These are phyloP conservation scores for Acropora yongei DNA, from an alignment of 64 coral and sea anemone genomes.

Conservation along the genomic window DNA sequence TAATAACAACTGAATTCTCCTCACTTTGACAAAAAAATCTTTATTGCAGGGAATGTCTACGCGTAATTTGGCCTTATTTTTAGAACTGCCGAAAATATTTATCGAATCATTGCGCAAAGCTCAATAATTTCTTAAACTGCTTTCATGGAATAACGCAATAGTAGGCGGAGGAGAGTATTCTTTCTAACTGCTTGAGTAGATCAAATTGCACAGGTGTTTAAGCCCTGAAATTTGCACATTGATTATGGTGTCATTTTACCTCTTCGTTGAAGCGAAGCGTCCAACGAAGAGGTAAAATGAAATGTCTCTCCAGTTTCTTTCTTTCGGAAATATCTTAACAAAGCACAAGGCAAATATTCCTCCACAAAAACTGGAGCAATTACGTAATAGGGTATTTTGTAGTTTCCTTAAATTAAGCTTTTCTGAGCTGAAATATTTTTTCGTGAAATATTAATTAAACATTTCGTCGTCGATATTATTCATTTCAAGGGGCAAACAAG, in stretches of 20 bases:
- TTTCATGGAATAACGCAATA: not conserved
- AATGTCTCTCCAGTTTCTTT: not conserved
- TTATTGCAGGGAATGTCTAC: not conserved
- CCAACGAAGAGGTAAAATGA: too few species aligned
- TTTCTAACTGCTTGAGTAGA: not conserved
- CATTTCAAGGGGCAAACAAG: conserved; percentile 24
- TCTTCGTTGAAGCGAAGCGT: not conserved
- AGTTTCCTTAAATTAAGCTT: not conserved
- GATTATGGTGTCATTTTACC: not conserved
- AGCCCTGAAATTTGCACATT: not conserved
- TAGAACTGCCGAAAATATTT: not conserved
- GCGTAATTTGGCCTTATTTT: not conserved
- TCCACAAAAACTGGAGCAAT: not conserved
- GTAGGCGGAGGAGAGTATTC: not conserved
- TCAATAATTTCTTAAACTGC: not conserved
- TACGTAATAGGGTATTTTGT: not conserved
- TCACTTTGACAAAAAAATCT: not conserved
- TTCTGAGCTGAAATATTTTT: not conserved
- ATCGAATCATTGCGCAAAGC: not conserved
- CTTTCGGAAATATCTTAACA: not conserved
- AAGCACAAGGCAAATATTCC: not conserved
- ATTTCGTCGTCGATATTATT: not conserved
- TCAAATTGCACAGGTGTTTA: not conserved
- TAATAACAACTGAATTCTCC: too few species aligned
- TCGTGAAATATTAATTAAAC: conserved; percentile 26